These are phyloP conservation scores for Omphaloscelis lunosa DNA, from an alignment of 2,888 invertebrate genomes.

Conservation along the genomic window DNA sequence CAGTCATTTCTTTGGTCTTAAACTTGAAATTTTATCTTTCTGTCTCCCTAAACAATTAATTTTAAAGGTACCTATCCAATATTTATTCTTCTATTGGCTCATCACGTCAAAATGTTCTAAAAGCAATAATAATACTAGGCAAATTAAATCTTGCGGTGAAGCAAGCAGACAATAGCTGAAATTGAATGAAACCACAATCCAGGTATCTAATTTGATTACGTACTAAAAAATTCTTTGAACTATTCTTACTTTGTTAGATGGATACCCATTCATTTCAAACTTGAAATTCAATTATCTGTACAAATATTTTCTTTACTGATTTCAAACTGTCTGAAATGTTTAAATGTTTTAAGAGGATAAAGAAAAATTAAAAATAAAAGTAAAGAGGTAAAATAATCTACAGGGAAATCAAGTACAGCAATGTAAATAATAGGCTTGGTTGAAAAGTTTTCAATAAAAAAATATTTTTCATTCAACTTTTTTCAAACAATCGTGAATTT, in stretches of 20 bases:
- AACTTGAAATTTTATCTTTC: not conserved
- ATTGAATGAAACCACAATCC: slow-evolving; percentile 42
- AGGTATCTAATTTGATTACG: slow-evolving; percentile 31
- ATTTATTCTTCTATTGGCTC: not conserved
- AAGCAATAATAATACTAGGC: slow-evolving; percentile 7
- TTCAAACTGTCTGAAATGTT: slow-evolving; percentile 21
- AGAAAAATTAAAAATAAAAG: not conserved
- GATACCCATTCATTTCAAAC: slow-evolving; percentile 27
- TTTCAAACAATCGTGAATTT: slow-evolving; percentile 6
- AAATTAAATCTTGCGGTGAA: slow-evolving; percentile 23
- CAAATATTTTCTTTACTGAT: slow-evolving; percentile 29
- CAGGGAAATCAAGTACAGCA: slow-evolving; percentile 40
- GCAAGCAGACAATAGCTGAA: slow-evolving; percentile 36
- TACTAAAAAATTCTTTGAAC: slow-evolving; percentile 29
- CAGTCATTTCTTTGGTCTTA: not conserved
- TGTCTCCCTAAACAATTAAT: not conserved
- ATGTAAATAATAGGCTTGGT: slow-evolving; percentile 24
- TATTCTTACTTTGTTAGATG: slow-evolving; percentile 20
- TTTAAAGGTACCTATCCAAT: not conserved
- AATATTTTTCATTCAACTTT: slow-evolving; percentile 9
- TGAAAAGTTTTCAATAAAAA: slow-evolving; percentile 25
- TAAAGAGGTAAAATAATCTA: slow-evolving; percentile 5
- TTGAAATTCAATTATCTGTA: slow-evolving; percentile 42
- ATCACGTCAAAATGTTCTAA: slow-evolving; percentile 13
- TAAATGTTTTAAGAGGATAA: slow-evolving; percentile 5